phyloP scores from a whole-genome alignment of 2,797 vertebrate species.

The Discoglossus pictus region DNA sequence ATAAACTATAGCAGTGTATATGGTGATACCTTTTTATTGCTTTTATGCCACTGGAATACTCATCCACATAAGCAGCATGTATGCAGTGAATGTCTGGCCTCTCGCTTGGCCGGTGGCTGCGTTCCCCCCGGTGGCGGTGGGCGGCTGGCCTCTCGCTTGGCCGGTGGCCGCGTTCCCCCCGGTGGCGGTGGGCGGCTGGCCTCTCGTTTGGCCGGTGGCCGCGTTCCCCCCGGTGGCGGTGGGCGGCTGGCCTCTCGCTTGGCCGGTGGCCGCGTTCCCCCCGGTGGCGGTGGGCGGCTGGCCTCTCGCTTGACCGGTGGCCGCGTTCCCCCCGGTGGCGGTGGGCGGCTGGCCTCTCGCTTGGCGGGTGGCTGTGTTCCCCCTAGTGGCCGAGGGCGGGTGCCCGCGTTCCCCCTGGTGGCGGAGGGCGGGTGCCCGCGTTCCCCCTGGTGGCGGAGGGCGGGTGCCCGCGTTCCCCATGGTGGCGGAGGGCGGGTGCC shows the following conservation, averaged over 20 bases:
- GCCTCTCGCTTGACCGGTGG: too few relatives aligned
- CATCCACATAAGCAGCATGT: neutral
- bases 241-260: neutral
- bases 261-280: neutral
- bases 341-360: neutral
- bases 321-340: too few relatives aligned
- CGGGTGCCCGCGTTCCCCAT: neutral
- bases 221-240: neutral
- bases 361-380: neutral
- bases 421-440: neutral
- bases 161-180: too few relatives aligned
- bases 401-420: too few relatives aligned
- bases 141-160: neutral
- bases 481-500: neutral
- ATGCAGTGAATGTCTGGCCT: neutral
- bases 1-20: too few relatives aligned
- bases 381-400: neutral
- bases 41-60: neutral
- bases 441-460: neutral
- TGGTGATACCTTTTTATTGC: neutral
- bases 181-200: neutral
- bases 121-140: too few relatives aligned
- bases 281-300: too few relatives aligned
- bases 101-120: too few relatives aligned
- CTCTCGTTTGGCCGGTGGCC: too few relatives aligned